These are phyloP conservation scores for Cataglyphis altisquamis DNA, from an alignment of 2,888 invertebrate species.

Conservation along the genomic window DNA sequence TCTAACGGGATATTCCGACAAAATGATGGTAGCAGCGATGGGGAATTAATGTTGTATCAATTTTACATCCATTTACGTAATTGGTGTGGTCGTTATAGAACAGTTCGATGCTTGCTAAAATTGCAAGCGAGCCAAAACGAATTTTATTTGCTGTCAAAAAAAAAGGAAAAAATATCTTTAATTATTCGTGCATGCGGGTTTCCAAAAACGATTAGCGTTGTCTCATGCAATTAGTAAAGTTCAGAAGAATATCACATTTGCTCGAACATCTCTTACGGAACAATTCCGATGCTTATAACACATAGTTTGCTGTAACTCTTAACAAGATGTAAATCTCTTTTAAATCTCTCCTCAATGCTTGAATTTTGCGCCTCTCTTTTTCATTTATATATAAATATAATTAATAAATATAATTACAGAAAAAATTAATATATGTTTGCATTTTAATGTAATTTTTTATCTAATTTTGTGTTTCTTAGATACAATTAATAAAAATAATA, in stretches of 20 bases:
- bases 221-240: conserved; percentile 27
- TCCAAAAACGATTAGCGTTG: conserved; percentile 5
- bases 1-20: conserved; percentile 40
- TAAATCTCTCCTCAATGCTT: background rate
- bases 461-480: background rate
- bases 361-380: background rate
- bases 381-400: background rate
- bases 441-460: background rate
- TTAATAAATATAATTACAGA: background rate
- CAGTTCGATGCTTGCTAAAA: conserved; percentile 14
- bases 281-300: background rate
- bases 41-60: conserved; percentile 51
- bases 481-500: background rate
- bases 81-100: conserved; percentile 40
- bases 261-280: background rate
- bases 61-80: conserved; percentile 45
- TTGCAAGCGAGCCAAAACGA: conserved; percentile 25
- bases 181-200: conserved; percentile 6
- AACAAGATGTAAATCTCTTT: background rate
- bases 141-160: conserved; percentile 23
- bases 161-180: conserved; percentile 6
- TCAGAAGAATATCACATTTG: background rate
- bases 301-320: conserved; percentile 9
- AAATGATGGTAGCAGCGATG: conserved; percentile 29
- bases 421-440: background rate